Evolutionary conservation across 2,888 invertebrate genomes (phyloP), one percentile per base, ranked within the genome.

Genomic region (Cephus rjabovi): DNA sequence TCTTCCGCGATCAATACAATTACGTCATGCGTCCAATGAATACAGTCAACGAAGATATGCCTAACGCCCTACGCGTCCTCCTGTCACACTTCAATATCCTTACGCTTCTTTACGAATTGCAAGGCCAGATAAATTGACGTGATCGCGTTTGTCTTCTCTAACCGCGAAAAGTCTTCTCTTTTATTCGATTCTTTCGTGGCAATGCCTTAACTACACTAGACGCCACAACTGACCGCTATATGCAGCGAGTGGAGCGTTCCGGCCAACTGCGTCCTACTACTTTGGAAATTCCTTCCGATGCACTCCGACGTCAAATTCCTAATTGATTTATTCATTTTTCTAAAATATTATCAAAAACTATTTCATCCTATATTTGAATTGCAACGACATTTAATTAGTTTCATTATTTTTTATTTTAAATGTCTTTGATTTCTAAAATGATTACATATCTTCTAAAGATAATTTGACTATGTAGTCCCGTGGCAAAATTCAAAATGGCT

Each of bases 1-100:
- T 88, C 89, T 87, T 88, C 89, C 87, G 85, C 90, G 92, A 92
- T 92, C 92, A 92, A 92, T 92, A 92, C 90, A 90, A 91, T 92
- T 92, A 92, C 92, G 92, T 92, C 92, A 92, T 88, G 89, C 87
- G 85, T 82, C 82, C 85, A 87, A 88, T 87, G 89, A 87, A 85
- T 6, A 33, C 34, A 31, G 71, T 71, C 34, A 33, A 34, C 34
- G 33, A 33, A 71, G 71, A 71, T 71, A 71, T 71, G 71, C 71
- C 71, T 71, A 71, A 33, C 71, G 71, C 30, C 34, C 33, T 30
- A 71, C 34, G 71, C 31, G 31, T 71, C 34, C 15, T 71, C 34
- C 23, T 37, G 40, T 75, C 33, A 31, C 68, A 34, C 75, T 31
- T 31, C 34, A 34, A 77, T 40, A 71, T 75, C 77, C 74, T 69